Base-by-base conservation (phyloP, 2,888 invertebrate species). In the Sipunculus nudus region DNA sequence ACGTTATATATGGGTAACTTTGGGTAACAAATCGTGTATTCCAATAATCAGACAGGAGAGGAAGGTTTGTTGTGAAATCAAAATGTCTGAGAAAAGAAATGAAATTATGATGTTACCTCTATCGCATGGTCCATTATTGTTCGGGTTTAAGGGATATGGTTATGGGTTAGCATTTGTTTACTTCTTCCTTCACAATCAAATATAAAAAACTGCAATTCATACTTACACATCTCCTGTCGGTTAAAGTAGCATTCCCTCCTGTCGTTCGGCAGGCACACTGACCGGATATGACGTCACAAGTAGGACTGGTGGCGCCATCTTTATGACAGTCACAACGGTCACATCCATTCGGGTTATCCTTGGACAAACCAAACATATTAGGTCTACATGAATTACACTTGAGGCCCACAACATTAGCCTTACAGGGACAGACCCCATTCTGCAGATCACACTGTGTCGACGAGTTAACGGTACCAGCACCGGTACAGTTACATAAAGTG, bases 361-460 rank as follows among this genome's bases (percentile, higher is more conserved):
- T 31, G 19, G 47, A 32, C 13, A 73, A 53, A 8, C 43, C 46
- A 48, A 63, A 69, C 31, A 45, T 70, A n/a, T 54, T 67, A 32
- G 57, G 55, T 39, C 63, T 68, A 53, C 75, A 75, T 19, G 46
- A 13, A 32, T 59, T 55, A 63, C 74, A 74, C 16, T 43, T 57
- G 4, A 35, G 56, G 25, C 65, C 69, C 21, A 43, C 29, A 5
- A 65, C 65, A 35, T 65, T 62, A 10, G 2, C 43, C 55, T 65
- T 67, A 53, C 67, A 67, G 10, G 23, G 10, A 35, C 67, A 67
- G 43, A 57, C 54, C 0, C 67, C 67, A 16, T 48, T 56, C 19
- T 16, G 53, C 6, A 32, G 47, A 35, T 61, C 57, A 53, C 67
- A 67, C 16, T 10, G 26, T 1, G 13, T 19, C 6, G 19, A 29